These are phyloP conservation scores for Vulpes vulpes DNA, from an alignment of 2,113 vertebrate genomes.

Conservation along the genomic window DNA sequence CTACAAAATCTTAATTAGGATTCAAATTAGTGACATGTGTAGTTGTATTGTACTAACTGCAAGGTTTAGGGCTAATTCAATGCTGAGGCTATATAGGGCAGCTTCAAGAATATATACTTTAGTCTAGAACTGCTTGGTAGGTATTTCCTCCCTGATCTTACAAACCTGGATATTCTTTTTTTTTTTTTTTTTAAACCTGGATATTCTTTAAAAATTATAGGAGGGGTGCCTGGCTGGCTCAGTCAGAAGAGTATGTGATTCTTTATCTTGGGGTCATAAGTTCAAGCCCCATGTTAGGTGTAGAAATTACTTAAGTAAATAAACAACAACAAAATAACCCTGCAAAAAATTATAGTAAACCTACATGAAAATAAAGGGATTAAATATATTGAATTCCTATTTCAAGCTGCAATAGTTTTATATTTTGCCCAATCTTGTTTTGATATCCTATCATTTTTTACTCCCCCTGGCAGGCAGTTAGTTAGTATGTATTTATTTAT, in stretches of 20 bases:
- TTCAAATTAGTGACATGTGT: not conserved
- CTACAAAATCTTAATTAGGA: constrained; percentile 3
- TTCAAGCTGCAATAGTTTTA: not conserved
- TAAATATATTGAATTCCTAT: not conserved
- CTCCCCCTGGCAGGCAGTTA: too few species aligned
- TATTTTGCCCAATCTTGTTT: not conserved
- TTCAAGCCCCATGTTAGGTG: not conserved
- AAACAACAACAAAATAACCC: not conserved
- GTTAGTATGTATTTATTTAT: too few species aligned
- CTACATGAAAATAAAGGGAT: constrained; percentile 24
- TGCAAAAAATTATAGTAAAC: not conserved
- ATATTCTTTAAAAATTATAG: constrained; percentile 2
- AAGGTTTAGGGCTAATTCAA: constrained; percentile 3
- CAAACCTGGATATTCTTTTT: not conserved
- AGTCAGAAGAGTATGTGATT: not conserved
- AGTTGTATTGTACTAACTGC: not conserved
- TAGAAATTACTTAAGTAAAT: not conserved
- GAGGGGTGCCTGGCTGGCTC: not conserved
- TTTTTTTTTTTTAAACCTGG: not conserved
- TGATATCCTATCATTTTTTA: not conserved
- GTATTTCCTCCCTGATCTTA: not conserved
- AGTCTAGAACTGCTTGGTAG: not conserved
- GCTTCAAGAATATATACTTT: not conserved
- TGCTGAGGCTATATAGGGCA: not conserved
- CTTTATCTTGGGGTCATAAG: not conserved